These are phyloP conservation scores for Nephrocerus scutellatus DNA, from an alignment of 2,888 invertebrate species.

Conservation along the genomic window DNA sequence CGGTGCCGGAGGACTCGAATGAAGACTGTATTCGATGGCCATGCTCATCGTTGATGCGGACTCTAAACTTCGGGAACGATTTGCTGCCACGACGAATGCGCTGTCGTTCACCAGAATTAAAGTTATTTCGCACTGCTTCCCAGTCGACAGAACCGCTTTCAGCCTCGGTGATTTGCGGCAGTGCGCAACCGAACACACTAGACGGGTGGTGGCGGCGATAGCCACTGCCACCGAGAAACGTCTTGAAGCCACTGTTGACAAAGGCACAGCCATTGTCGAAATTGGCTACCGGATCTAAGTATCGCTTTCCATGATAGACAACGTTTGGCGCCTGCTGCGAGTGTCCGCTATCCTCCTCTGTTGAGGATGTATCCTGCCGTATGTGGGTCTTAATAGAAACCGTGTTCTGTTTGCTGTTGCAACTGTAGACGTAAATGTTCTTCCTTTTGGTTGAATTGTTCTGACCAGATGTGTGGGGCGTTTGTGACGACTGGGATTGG, in stretches of 20 bases:
- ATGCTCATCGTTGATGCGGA: conserved; percentile 25
- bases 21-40: conserved; percentile 23
- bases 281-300: conserved; percentile 34
- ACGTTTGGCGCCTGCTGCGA: conserved; percentile 12
- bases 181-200: conserved; percentile 20
- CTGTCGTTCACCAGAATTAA: conserved; percentile 16
- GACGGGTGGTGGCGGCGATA: conserved; percentile 12
- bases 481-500: no score
- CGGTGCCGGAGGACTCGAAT: conserved; percentile 22
- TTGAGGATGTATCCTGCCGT: conserved; percentile 7
- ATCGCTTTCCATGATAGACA: conserved; percentile 39
- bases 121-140: conserved; percentile 26
- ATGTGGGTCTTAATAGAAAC: conserved; percentile 19
- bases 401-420: conserved; percentile 15
- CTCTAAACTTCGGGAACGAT: conserved; percentile 19
- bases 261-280: conserved; percentile 32
- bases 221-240: not conserved
- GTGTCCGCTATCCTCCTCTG: not conserved
- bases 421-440: conserved; percentile 11
- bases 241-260: conserved; percentile 27
- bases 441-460: conserved; percentile 18
- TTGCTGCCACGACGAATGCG: conserved; percentile 7
- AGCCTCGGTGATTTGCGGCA: conserved; percentile 26
- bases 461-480: conserved; percentile 12
- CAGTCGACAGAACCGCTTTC: conserved; percentile 23